phyloP scores from a whole-genome alignment of 2,113 vertebrate species.

The Etia nguti region DNA sequence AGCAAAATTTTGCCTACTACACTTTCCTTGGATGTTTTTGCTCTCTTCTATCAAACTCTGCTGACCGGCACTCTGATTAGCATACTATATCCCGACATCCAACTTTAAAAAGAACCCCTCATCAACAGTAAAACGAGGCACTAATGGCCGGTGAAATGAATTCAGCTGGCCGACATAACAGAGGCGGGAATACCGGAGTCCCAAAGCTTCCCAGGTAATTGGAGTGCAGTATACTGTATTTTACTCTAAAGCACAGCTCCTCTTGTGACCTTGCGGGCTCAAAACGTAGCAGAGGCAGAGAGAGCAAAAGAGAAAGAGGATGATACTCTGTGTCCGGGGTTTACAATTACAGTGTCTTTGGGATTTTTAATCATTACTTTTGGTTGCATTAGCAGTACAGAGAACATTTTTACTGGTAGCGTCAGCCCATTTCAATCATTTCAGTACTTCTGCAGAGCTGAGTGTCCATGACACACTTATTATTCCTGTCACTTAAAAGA shows the following conservation, averaged over 20 bases:
- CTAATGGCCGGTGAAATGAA: conserved; percentile 60
- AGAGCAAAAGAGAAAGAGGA: neutral
- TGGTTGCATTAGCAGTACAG: conserved; percentile 24
- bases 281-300: conserved; percentile 17
- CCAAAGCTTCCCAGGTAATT: conserved; percentile 66
- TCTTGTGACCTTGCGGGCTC: conserved; percentile 56
- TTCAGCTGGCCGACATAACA: conserved; percentile 49
- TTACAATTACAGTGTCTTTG: conserved; percentile 18
- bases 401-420: neutral
- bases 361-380: conserved; percentile 19
- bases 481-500: conserved; percentile 40
- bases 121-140: conserved; percentile 54
- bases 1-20: neutral
- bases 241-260: conserved; percentile 39
- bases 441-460: neutral
- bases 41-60: neutral
- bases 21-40: neutral
- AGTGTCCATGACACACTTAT: neutral
- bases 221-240: conserved; percentile 44
- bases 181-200: conserved; percentile 64
- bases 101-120: conserved; percentile 31
- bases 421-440: neutral
- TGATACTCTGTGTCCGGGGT: neutral
- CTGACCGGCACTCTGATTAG: conserved; percentile 28
- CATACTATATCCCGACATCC: conserved; percentile 11